phyloP scores from a whole-genome alignment of 2,888 invertebrate genomes.

The Lordiphosa andalusiaca region DNA sequence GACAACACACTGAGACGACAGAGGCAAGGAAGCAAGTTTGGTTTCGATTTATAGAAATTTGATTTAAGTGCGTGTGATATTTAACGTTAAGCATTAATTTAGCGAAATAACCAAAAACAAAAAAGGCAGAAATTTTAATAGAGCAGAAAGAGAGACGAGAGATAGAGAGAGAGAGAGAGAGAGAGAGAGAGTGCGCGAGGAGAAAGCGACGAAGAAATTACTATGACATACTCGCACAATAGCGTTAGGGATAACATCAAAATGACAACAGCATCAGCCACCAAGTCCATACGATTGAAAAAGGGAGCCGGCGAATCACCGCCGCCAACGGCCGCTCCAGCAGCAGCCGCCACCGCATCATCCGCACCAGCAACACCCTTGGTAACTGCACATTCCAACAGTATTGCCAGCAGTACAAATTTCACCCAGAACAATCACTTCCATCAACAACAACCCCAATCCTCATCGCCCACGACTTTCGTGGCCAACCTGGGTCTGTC shows the following conservation, averaged over 20 bases:
- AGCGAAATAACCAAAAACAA: slow-evolving; percentile 71
- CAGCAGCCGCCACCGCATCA: slow-evolving; percentile 35
- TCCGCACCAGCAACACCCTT: slow-evolving; percentile 63
- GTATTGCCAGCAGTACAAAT: slow-evolving; percentile 81
- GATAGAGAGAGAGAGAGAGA: slow-evolving; percentile 16
- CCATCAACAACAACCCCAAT: slow-evolving; percentile 39
- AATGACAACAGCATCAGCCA: slow-evolving; percentile 78
- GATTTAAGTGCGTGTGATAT: slow-evolving; percentile 81
- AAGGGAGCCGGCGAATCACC: slow-evolving; percentile 51
- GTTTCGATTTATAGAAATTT: slow-evolving; percentile 58
- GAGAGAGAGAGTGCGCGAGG: slow-evolving; percentile 21
- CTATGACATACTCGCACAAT: slow-evolving; percentile 81
- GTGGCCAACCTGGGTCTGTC: slow-evolving; percentile 41
- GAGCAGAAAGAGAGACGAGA: slow-evolving; percentile 33
- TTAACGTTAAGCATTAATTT: slow-evolving; percentile 79
- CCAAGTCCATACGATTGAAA: slow-evolving; percentile 76
- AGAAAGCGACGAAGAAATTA: slow-evolving; percentile 54
- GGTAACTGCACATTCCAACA: slow-evolving; percentile 80
- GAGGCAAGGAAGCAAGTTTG: slow-evolving; percentile 33
- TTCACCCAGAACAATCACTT: slow-evolving; percentile 50
- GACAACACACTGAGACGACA: slow-evolving; percentile 22
- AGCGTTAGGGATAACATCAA: slow-evolving; percentile 79
- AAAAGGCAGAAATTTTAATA: slow-evolving; percentile 66
- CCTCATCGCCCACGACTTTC: slow-evolving; percentile 66
- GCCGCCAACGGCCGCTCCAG: slow-evolving; percentile 37